phyloP scores from a whole-genome alignment of 1,140 invertebrate genomes.

The Nebria ingens region DNA sequence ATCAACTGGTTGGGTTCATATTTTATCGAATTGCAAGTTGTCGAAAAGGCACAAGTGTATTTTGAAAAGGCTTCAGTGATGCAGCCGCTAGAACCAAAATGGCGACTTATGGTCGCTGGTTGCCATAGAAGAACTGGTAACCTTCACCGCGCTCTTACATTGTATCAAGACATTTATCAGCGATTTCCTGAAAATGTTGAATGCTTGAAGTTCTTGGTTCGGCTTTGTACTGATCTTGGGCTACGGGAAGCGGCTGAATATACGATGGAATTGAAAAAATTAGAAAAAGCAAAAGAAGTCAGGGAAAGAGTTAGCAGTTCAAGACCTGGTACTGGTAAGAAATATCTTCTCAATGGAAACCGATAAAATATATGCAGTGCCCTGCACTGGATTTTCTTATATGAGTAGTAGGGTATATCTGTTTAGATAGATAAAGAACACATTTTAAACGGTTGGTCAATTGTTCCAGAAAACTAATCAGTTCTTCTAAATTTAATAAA shows the following conservation, averaged over 20 bases:
- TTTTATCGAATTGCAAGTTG: conserved; percentile 76
- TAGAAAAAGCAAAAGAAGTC: conserved; percentile 69
- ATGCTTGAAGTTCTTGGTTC: conserved; percentile 75
- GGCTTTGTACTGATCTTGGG: conserved; percentile 72
- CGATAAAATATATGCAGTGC: conserved; percentile 1
- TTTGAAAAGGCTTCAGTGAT: conserved; percentile 83
- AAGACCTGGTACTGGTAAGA: conserved; percentile 36
- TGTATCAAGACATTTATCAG: conserved; percentile 67
- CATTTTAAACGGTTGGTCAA: too few relatives aligned
- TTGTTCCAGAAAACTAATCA: too few relatives aligned
- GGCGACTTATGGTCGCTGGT: conserved; percentile 75
- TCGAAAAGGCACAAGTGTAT: conserved; percentile 81
- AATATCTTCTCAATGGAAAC: background rate
- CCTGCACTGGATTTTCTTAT: conserved; percentile 1
- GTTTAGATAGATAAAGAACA: too few relatives aligned
- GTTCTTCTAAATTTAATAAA: too few relatives aligned
- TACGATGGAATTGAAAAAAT: conserved; percentile 65
- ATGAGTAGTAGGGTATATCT: background rate
- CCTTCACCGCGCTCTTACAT: conserved; percentile 72
- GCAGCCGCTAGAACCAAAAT: conserved; percentile 74
- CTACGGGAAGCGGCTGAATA: conserved; percentile 72
- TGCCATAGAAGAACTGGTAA: conserved; percentile 71
- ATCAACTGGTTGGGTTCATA: conserved; percentile 89
- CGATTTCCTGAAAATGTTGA: conserved; percentile 79
- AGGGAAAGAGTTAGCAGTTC: conserved; percentile 47